Percentiles rank a stretch among this genome's conserved stretches.
These are phyloP conservation scores for Oligia strigilis DNA, from an alignment of 2,888 invertebrate genomes.

Conservation along the genomic window DNA sequence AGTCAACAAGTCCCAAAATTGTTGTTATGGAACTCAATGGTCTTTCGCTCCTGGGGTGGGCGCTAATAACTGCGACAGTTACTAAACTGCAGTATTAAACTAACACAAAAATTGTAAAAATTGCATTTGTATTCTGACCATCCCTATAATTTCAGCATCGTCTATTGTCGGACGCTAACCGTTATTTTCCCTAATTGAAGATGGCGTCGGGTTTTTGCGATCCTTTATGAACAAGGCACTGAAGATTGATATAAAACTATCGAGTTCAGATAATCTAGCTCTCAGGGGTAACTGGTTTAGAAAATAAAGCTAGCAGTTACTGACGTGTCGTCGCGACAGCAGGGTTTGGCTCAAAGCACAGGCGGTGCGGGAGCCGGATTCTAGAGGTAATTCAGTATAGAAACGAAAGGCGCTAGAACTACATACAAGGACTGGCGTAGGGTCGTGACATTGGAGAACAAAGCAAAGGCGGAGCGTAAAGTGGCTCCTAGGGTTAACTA, in stretches of 20 bases:
- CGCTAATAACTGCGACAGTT: no score
- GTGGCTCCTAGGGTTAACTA: no score
- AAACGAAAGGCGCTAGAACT: not conserved
- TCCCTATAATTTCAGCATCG: not conserved
- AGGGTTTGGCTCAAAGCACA: conserved; percentile 83
- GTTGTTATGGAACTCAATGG: no score
- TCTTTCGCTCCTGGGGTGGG: no score
- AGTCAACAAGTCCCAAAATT: no score
- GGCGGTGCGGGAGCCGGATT: conserved; percentile 81
- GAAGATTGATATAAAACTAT: not conserved
- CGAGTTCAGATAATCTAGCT: not conserved
- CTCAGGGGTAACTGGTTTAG: not conserved
- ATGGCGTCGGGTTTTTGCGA: not conserved
- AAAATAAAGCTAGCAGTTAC: not conserved
- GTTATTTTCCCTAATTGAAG: conserved; percentile 2
- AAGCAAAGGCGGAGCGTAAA: not conserved
- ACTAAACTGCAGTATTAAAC: no score
- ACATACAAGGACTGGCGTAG: not conserved
- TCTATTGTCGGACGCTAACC: not conserved
- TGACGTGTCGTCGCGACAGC: conserved; percentile 83
- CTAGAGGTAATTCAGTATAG: not conserved
- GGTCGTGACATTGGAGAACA: not conserved
- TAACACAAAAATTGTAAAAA: no score
- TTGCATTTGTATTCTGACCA: conserved; percentile 1
- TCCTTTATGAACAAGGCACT: not conserved